Conservation (phyloP, 1,140 invertebrate species). For the Agrilus planipennis region DNA sequence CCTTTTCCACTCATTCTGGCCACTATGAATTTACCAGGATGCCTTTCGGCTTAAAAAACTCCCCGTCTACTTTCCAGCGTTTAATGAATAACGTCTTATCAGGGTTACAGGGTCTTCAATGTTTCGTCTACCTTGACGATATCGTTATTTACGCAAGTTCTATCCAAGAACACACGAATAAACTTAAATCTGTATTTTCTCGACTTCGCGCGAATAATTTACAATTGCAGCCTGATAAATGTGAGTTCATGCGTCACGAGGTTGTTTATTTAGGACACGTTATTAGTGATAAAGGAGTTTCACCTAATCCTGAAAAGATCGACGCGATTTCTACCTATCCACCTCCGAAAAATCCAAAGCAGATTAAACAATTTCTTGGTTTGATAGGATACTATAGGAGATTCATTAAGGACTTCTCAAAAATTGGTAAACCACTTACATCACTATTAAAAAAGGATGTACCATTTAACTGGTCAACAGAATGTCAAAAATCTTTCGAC, state of each 20-base stretch:
- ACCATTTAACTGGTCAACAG: background rate
- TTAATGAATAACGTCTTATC: conserved; percentile 10
- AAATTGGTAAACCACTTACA: background rate
- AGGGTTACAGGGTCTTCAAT: background rate
- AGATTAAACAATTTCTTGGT: background rate
- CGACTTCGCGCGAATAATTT: conserved; percentile 15
- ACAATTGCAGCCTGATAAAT: conserved; percentile 21
- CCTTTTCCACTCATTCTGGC: conserved; percentile 19
- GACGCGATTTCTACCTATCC: background rate
- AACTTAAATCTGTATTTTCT: conserved; percentile 16
- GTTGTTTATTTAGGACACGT: conserved; percentile 18
- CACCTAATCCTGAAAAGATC: background rate
- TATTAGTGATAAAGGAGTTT: background rate
- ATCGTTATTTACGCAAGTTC: conserved; percentile 13
- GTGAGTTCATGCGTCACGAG: conserved; percentile 16
- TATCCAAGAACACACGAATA: conserved; percentile 10
- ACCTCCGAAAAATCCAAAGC: background rate
- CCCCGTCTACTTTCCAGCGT: conserved; percentile 11
- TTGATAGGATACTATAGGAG: background rate
- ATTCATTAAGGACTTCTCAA: conserved; percentile 1
- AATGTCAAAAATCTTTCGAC: background rate
- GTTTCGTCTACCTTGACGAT: conserved; percentile 10
- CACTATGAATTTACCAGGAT: conserved; percentile 26
- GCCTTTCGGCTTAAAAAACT: conserved; percentile 19
- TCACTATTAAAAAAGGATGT: background rate